Base-by-base conservation (phyloP, 2,797 vertebrate species). In the Nyctibius grandis region DNA sequence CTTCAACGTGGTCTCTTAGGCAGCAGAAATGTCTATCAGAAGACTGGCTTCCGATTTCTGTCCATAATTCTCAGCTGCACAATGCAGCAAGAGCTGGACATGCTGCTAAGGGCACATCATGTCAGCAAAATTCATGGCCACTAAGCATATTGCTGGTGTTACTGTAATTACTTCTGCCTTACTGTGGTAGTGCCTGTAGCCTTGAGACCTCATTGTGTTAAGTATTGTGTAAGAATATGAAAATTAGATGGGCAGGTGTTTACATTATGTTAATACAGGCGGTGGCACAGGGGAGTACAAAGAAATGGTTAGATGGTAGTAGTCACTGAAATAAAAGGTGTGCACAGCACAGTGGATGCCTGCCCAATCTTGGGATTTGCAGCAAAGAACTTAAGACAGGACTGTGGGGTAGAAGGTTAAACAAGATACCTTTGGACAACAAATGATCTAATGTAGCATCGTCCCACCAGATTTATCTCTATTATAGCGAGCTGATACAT, bases 81-180 rank as follows among this genome's bases (percentile, higher is more conserved):
- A 83, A 9, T 40, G 69, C 60, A 80, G n/a, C 53, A 65, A 64
- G 28, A 89, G 31, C 36, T 68, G 40, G 23, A 47, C 10, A 4
- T 33, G 36, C 38, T 89, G 72, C 56, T 85, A 70, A 83, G 44
- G 21, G 28, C 31, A 48, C 34, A 33, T 42, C 25, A 31, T 4
- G 7, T 72, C 87, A 93, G 73, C 50, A 81, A 91, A 95, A 88
- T 73, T 78, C 34, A 59, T 9, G 18, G 80, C 54, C 60, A 48
- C 56, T 85, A 85, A 89, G 59, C 78, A 57, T 38, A 51, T 84
- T 87, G 65, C 47, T 75, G 57, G 40, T 59, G 74, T 65, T 82
- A 74, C 38, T 79, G 56, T 76, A 83, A 85, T 93, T 89, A 90
- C 44, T 84, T 95, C 86, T 87, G 80, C 73, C 88, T 65, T 79